phyloP scores from a whole-genome alignment of 2,797 vertebrate species.

The Pipistrellus pipistrellus region DNA sequence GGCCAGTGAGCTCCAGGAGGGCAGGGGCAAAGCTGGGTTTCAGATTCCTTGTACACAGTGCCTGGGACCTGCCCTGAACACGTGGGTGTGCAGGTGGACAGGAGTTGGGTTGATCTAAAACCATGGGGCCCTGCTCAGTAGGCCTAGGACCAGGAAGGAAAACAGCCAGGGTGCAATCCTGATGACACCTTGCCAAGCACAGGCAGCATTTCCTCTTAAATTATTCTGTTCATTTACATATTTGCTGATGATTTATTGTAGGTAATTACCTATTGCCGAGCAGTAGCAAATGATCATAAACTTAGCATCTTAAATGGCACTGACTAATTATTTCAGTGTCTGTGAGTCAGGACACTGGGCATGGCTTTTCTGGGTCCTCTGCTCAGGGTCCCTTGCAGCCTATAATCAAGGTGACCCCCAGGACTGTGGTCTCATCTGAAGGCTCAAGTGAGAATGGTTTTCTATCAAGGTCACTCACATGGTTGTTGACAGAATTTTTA shows the following conservation, averaged over 20 bases:
- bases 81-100: neutral
- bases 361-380: neutral
- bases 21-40: neutral
- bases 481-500: neutral
- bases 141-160: neutral
- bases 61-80: neutral
- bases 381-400: neutral
- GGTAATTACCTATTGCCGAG: neutral
- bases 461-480: neutral
- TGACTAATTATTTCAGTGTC: neutral
- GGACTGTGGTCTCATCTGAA: neutral
- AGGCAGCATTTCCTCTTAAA: neutral
- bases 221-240: neutral
- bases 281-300: neutral
- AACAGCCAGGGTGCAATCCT: neutral
- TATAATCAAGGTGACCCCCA: neutral
- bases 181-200: neutral
- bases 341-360: neutral
- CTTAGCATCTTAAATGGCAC: neutral
- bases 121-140: neutral
- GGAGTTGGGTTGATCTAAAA: neutral
- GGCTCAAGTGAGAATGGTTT: neutral
- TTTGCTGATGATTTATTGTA: neutral
- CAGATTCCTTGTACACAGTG: fast-evolving
- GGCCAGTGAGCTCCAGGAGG: neutral